A percentile compares a stretch with the other conserved stretches of the same genome.
Conservation (phyloP, 37 sponge, comb jelly and placozoan species). For the Bolinopsis microptera region DNA sequence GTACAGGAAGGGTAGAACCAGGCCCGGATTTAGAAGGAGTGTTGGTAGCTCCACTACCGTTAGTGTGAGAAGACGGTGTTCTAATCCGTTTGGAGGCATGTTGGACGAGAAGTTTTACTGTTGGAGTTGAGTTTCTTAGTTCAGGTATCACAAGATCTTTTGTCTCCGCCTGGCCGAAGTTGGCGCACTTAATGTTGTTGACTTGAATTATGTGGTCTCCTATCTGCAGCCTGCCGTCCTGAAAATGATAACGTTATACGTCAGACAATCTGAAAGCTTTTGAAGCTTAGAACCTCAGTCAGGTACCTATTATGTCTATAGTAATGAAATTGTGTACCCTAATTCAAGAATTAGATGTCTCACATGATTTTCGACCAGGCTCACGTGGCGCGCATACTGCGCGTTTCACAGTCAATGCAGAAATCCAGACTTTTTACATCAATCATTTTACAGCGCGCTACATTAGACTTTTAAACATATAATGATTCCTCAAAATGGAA, state of each 20-base stretch:
- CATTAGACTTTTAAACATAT: too few relatives aligned
- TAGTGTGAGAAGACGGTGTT: neutral
- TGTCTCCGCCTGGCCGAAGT: constrained; percentile 25
- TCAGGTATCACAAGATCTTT: constrained; percentile 47
- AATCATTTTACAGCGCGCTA: too few relatives aligned
- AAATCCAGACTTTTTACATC: neutral
- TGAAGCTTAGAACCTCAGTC: too few relatives aligned
- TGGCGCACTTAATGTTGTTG: constrained; percentile 45
- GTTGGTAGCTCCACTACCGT: neutral
- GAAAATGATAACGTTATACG: neutral
- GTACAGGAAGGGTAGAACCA: constrained; percentile 35
- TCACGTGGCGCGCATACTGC: neutral
- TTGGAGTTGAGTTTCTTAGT: constrained; percentile 54
- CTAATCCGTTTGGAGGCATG: neutral
- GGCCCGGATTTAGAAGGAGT: constrained; percentile 19
- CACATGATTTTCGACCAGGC: neutral
- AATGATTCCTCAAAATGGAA: too few relatives aligned
- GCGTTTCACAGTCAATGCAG: constrained; percentile 26
- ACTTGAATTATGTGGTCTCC: constrained; percentile 59
- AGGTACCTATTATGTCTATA: too few relatives aligned
- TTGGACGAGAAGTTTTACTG: constrained; percentile 25
- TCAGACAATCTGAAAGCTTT: too few relatives aligned
- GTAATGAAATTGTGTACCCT: too few relatives aligned
- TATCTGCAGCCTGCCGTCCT: constrained; percentile 58
- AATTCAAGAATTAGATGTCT: neutral